phyloP scores from a whole-genome alignment of 2,888 invertebrate species.

The Hemithea aestivaria region DNA sequence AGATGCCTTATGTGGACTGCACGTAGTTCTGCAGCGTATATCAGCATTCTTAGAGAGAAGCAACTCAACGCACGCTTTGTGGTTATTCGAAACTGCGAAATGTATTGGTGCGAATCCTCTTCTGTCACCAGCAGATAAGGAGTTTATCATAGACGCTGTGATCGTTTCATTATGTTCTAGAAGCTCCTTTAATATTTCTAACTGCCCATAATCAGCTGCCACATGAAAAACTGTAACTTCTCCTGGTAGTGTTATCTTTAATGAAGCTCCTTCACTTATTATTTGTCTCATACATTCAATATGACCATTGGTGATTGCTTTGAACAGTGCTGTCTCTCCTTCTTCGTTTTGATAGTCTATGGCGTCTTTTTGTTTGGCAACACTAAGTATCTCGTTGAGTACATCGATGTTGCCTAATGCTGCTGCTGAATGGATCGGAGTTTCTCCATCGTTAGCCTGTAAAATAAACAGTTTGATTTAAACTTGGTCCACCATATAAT shows the following conservation, averaged over 20 bases:
- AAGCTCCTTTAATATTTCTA: slow-evolving; percentile 74
- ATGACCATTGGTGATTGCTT: slow-evolving; percentile 63
- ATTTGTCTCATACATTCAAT: slow-evolving; percentile 63
- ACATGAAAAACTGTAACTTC: slow-evolving; percentile 79
- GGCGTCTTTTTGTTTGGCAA: slow-evolving; percentile 66
- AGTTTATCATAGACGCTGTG: slow-evolving; percentile 48
- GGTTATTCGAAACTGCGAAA: slow-evolving; percentile 77
- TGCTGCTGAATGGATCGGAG: slow-evolving; percentile 77
- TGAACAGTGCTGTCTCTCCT: slow-evolving; percentile 72
- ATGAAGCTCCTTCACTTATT: slow-evolving; percentile 65
- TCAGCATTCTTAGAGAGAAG: slow-evolving; percentile 68
- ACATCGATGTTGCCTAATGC: slow-evolving; percentile 68
- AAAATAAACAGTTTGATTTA: too few relatives aligned
- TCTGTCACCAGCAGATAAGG: slow-evolving; percentile 52
- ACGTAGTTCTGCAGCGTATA: slow-evolving; percentile 60
- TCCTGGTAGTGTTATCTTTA: slow-evolving; percentile 60
- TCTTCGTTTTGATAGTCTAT: slow-evolving; percentile 66
- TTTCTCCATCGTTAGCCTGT: slow-evolving; percentile 71
- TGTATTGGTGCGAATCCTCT: slow-evolving; percentile 74
- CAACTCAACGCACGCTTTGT: slow-evolving; percentile 60
- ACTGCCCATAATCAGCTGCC: slow-evolving; percentile 76
- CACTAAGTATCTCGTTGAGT: slow-evolving; percentile 69
- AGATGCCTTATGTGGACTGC: slow-evolving; percentile 56
- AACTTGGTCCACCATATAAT: too few relatives aligned
- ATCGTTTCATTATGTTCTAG: slow-evolving; percentile 62